phyloP scores from a whole-genome alignment of 2,888 invertebrate species.

The Smittia aterrima region DNA sequence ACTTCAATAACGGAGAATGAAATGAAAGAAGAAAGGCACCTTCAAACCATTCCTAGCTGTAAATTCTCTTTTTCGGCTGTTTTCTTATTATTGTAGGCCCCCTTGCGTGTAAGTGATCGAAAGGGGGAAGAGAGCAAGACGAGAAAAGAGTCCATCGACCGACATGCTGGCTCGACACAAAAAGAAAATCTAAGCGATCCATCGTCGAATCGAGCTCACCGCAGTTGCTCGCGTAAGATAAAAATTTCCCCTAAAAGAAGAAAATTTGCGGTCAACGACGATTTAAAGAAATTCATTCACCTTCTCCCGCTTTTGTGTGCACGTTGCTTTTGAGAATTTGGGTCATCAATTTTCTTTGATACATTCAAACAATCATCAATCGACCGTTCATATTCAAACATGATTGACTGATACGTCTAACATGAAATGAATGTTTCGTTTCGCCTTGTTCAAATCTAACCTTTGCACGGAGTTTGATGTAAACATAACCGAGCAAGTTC shows the following conservation, averaged over 20 bases:
- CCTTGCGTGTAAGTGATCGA: background rate
- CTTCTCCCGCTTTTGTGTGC: background rate
- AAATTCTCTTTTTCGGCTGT: background rate
- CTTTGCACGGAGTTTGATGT: background rate
- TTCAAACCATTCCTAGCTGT: background rate
- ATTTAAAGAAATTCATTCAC: background rate
- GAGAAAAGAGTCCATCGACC: background rate
- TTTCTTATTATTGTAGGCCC: background rate
- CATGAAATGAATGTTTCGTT: background rate
- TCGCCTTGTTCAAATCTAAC: background rate
- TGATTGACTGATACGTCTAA: background rate
- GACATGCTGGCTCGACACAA: background rate
- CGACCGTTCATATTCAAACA: background rate
- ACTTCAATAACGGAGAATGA: constrained; percentile 3
- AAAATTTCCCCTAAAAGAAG: no score
- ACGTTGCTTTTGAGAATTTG: background rate
- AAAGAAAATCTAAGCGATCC: background rate
- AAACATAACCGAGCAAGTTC: background rate
- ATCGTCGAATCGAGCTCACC: background rate
- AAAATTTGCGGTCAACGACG: no score
- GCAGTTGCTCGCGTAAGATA: no score
- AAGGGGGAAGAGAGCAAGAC: no score
- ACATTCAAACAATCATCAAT: background rate
- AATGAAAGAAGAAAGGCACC: background rate
- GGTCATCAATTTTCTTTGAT: background rate